These are phyloP conservation scores for Bradysia coprophila DNA, from an alignment of 1,140 invertebrate species.

Conservation along the genomic window DNA sequence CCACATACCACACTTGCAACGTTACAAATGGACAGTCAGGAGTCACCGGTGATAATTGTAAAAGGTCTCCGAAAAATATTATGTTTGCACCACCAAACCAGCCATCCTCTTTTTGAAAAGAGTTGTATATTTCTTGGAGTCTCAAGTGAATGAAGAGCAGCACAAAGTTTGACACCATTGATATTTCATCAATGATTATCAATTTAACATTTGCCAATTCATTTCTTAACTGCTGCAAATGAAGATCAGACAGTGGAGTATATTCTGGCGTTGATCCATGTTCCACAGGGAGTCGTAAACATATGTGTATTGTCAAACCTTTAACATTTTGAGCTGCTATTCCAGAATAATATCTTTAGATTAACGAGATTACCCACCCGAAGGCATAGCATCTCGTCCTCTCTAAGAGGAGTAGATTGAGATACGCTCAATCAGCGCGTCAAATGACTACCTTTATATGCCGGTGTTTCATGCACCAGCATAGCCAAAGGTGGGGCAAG, in stretches of 20 bases:
- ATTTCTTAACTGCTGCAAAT: background rate
- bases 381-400: no score
- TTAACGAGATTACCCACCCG: no score
- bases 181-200: background rate
- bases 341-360: no score
- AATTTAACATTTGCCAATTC: background rate
- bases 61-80: background rate
- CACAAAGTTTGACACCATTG: background rate
- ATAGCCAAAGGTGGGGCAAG: no score
- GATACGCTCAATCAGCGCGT: no score
- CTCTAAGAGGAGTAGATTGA: no score
- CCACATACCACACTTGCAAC: no score
- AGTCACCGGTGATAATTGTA: background rate
- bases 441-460: no score
- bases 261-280: background rate
- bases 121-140: background rate
- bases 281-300: background rate
- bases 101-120: background rate
- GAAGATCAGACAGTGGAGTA: background rate
- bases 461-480: no score
- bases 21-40: background rate
- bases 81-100: background rate
- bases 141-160: background rate
- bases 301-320: background rate
- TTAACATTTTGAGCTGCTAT: background rate